phyloP scores from a whole-genome alignment of 2,113 vertebrate genomes.

The Accipiter virgatus region DNA sequence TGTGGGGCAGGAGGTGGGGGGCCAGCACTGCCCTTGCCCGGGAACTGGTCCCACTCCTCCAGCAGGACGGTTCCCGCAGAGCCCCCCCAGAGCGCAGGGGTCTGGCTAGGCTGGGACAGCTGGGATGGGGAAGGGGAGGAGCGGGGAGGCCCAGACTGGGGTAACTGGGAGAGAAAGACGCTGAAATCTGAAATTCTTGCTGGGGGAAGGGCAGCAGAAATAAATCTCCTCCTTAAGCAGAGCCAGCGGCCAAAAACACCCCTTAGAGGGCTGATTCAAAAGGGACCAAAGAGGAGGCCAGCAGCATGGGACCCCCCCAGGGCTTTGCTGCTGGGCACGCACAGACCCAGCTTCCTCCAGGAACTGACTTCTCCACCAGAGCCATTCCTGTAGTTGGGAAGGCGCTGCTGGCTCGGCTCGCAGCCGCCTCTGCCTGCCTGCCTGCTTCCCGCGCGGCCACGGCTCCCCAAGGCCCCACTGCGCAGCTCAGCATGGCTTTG shows the following conservation, averaged over 20 bases:
- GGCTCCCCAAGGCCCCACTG: background rate
- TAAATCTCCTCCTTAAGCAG: background rate
- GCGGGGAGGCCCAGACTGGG: constrained; percentile 26
- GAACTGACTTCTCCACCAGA: background rate
- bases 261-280: background rate
- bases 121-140: background rate
- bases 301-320: background rate
- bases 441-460: background rate
- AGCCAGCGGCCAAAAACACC: background rate
- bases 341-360: background rate
- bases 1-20: background rate
- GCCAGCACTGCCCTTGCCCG: background rate
- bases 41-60: background rate
- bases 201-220: constrained; percentile 41
- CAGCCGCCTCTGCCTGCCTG: background rate
- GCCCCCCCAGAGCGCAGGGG: accelerated
- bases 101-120: background rate
- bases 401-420: background rate
- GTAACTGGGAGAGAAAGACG: background rate
- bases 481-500: background rate
- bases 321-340: background rate
- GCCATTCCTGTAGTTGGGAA: background rate
- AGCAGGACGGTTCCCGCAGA: background rate
- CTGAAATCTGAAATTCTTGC: background rate
- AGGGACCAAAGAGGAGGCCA: background rate